These are phyloP conservation scores for Salvator merianae DNA, from an alignment of 2,113 vertebrate species.

Conservation along the genomic window DNA sequence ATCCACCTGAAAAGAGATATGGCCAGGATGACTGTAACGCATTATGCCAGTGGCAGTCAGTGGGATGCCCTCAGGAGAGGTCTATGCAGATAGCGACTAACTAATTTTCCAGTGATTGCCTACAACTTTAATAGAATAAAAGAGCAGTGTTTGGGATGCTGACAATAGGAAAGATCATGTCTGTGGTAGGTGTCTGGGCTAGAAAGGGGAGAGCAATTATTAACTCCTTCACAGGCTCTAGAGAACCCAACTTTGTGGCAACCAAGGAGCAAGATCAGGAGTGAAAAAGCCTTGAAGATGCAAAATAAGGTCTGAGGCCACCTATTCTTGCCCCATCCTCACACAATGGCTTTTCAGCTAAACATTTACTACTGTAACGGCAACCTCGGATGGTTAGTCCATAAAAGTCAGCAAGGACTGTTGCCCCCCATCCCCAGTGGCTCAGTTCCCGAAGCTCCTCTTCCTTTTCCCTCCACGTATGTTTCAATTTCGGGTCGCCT, in stretches of 20 bases:
- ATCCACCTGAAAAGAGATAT: constrained; percentile 79
- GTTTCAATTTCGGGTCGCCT: no score
- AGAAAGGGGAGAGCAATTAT: background rate
- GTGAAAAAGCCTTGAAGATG: background rate
- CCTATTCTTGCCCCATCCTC: background rate
- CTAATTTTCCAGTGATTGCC: background rate
- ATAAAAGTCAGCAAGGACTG: no score
- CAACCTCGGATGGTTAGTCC: no score
- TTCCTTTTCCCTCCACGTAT: no score
- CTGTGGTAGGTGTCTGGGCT: background rate
- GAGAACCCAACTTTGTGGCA: background rate
- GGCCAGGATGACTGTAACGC: constrained; percentile 33
- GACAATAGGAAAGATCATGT: background rate
- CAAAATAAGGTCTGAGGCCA: background rate
- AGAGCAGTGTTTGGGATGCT: background rate
- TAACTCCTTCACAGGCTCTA: background rate
- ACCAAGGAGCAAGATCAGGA: background rate
- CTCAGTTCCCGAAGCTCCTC: no score
- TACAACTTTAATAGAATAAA: background rate
- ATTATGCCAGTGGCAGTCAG: no score
- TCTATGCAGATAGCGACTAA: background rate
- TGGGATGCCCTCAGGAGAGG: background rate
- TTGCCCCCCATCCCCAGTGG: no score
- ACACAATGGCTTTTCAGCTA: background rate
- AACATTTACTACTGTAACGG: background rate